Evolutionary conservation across 2,888 invertebrate genomes (phyloP), one percentile per base, ranked within the genome.

Genomic region (Trisateles emortualis): DNA sequence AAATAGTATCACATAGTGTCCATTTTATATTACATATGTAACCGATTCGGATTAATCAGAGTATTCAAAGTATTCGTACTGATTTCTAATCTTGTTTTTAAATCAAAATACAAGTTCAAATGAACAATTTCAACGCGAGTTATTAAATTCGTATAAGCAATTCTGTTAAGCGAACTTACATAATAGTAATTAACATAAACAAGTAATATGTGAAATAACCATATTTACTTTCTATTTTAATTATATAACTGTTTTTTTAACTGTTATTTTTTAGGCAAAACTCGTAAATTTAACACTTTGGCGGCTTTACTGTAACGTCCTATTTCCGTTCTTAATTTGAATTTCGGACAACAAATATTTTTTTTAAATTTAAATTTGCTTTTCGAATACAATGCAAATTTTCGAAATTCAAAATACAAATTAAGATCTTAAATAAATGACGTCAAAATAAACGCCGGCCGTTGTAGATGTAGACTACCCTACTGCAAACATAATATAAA

Each of bases 21-120:
- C 11, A 33, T 39, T 64, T 64, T 64, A 6, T 24, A 51, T 29
- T 17, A 49, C n/a, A 43, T 2, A 17, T 16, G 41, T 42, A 8
- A 10, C 13, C 9, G 16, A 19, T 16, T 17, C 52, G 17, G 42
- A 63, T 63, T 57, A 57, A 60, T 58, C 51, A 49, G 38, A 46
- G 38, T 52, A 55, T n/a, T n/a, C n/a, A n/a, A n/a, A n/a, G n/a
- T n/a, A n/a, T n/a, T 59, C 46, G 40, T 51, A 59, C 52, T 47
- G 58, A 59, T 67, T 68, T 68, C 56, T 66, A 64, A 60, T 66
- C 45, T 48, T 48, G 45, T 53, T 53, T 29, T 42, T 51, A 40
- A 60, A 66, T 66, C 42, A 53, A 54, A 56, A 59, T 50, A 51
- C 43, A 38, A 39, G 50, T 57, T 53, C 5, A 48, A 50, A 13